A percentile compares a stretch with the other conserved stretches of the same genome.
Evolutionary conservation across 2,113 vertebrate species (phyloP).

Genomic region (Ploceus nigricollis): DNA sequence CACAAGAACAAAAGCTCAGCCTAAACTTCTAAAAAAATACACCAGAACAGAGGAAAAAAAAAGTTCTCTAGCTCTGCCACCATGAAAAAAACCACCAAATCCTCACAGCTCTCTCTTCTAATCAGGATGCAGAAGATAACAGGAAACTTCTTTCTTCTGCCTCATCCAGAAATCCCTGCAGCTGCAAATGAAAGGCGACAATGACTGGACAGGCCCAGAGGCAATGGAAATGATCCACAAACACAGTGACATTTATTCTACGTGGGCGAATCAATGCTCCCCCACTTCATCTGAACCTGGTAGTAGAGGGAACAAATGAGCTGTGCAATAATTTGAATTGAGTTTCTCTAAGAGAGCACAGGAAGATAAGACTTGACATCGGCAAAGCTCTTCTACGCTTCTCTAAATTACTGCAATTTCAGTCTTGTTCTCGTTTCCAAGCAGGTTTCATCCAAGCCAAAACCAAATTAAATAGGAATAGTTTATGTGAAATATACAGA

Average conservation of each 20-base stretch:
- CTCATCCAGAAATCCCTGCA: neutral
- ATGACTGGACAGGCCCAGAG: neutral
- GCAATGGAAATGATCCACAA: conserved; percentile 38
- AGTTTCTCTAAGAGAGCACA: conserved; percentile 54
- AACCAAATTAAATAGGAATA: conserved; percentile 51
- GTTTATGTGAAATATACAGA: conserved; percentile 33
- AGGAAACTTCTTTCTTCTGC: neutral
- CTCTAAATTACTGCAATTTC: conserved; percentile 62
- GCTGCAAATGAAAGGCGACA: neutral
- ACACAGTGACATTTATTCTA: conserved; percentile 29
- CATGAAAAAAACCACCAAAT: fast-evolving
- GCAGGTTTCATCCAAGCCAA: conserved; percentile 32
- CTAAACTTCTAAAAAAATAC: neutral
- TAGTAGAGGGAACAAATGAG: conserved; percentile 40
- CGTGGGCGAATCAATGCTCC: neutral
- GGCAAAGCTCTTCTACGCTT: conserved; percentile 35
- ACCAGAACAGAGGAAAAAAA: neutral
- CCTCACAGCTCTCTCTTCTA: neutral
- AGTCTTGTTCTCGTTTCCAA: conserved; percentile 43
- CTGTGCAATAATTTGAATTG: conserved; percentile 64
- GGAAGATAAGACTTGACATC: conserved; percentile 52
- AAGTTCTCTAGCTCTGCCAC: neutral
- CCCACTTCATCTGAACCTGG: conserved; percentile 16
- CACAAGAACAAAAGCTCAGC: neutral
- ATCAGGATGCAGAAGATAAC: conserved; percentile 6